Percentiles rank a stretch among this genome's conserved stretches.
Evolutionary conservation across 2,797 vertebrate species (phyloP).

Genomic region (Schizothorax lantsangensis): DNA sequence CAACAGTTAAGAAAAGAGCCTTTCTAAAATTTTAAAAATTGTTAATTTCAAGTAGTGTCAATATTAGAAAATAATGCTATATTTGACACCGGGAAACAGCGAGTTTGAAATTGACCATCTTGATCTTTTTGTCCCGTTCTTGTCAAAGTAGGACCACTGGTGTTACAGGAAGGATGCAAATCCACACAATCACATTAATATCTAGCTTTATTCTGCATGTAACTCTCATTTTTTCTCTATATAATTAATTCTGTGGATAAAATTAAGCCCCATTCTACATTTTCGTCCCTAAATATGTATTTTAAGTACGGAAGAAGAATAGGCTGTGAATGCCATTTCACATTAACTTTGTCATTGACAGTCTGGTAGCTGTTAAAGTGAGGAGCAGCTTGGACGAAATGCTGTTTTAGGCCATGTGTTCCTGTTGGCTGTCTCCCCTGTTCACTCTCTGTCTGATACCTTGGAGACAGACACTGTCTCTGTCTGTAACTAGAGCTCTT

Average conservation of each 20-base stretch:
- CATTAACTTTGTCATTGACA: not conserved
- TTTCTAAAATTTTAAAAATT: not conserved
- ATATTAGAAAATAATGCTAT: not conserved
- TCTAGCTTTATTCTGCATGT: not conserved
- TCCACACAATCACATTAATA: not conserved
- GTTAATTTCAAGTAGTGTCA: not conserved
- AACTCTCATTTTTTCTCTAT: not conserved
- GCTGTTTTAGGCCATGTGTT: constrained; percentile 9
- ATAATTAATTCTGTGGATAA: not conserved
- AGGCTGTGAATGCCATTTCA: not conserved
- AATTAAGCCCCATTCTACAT: not conserved
- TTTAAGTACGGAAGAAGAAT: not conserved
- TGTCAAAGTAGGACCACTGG: not conserved
- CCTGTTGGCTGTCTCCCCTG: constrained; percentile 31
- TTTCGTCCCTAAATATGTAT: not conserved
- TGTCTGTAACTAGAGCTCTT: constrained; percentile 41
- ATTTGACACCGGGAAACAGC: not conserved
- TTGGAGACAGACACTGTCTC: constrained; percentile 40
- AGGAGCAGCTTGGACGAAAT: constrained; percentile 20
- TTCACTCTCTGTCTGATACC: constrained; percentile 46
- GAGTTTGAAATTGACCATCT: not conserved
- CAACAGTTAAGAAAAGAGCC: not conserved
- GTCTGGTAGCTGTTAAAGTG: constrained; percentile 17
- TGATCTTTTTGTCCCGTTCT: not conserved
- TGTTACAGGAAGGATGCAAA: not conserved